These are phyloP conservation scores for Pangasianodon gigas DNA, from an alignment of 2,113 vertebrate species.

Conservation along the genomic window DNA sequence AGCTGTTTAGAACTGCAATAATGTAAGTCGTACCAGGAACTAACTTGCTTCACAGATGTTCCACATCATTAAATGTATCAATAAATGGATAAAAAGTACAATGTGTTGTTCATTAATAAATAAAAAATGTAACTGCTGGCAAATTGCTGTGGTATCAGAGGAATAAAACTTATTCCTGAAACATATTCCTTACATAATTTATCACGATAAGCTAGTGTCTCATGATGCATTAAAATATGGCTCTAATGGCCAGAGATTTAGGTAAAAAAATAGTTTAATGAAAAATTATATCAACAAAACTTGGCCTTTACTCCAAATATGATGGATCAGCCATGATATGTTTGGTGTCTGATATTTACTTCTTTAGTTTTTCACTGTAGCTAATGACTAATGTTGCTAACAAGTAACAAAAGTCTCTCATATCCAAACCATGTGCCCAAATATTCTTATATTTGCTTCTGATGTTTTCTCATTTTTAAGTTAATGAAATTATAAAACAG, in stretches of 20 bases:
- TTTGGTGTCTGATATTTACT: too few species aligned
- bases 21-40: too few species aligned
- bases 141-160: neutral
- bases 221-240: neutral
- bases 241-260: neutral
- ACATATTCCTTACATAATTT: neutral
- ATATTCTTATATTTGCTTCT: too few species aligned
- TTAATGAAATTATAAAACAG: too few species aligned
- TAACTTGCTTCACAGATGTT: neutral
- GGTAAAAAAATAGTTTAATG: neutral
- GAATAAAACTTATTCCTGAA: neutral
- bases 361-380: too few species aligned
- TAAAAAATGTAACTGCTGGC: neutral
- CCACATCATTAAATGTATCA: neutral
- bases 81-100: neutral
- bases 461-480: neutral
- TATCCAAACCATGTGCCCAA: too few species aligned
- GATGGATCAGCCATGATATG: too few species aligned
- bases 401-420: too few species aligned
- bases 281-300: neutral
- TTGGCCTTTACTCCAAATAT: too few species aligned
- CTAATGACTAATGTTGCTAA: neutral
- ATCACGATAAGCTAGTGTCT: neutral
- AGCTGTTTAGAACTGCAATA: neutral
- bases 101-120: neutral